A percentile compares a stretch with the other conserved stretches of the same genome.
Evolutionary conservation across 2,888 invertebrate genomes (phyloP).

Genomic region (Trachelus troglodyta): DNA sequence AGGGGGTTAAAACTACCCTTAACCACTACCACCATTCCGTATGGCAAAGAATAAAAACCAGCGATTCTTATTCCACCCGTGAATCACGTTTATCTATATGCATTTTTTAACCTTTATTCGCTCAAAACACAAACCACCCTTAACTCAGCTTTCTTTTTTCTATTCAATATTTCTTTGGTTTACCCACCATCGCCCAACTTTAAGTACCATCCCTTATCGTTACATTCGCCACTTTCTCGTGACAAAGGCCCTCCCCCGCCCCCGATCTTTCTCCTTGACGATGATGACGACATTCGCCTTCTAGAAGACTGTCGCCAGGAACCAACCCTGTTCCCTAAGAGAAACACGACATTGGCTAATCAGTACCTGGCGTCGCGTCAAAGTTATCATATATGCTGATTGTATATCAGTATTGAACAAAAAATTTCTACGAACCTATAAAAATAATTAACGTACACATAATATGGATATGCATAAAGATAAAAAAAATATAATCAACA

Average conservation of each 20-base stretch:
- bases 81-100: too few relatives aligned
- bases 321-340: background rate
- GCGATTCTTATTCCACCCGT: too few relatives aligned
- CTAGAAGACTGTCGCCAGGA: background rate
- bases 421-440: too few relatives aligned
- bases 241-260: background rate
- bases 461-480: background rate
- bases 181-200: background rate
- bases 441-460: background rate
- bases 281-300: background rate
- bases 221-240: background rate
- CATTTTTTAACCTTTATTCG: too few relatives aligned
- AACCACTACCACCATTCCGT: background rate
- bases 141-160: background rate
- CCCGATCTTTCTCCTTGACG: background rate
- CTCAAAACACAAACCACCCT: background rate
- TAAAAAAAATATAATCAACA: background rate
- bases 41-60: background rate
- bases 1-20: background rate
- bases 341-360: background rate
- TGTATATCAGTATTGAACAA: background rate
- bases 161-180: background rate
- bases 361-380: background rate
- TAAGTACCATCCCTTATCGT: background rate
- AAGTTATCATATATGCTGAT: background rate